Evolutionary conservation across 2,113 vertebrate species (phyloP), one percentile per base, ranked within the genome.

Genomic region (Tragelaphus scriptus): DNA sequence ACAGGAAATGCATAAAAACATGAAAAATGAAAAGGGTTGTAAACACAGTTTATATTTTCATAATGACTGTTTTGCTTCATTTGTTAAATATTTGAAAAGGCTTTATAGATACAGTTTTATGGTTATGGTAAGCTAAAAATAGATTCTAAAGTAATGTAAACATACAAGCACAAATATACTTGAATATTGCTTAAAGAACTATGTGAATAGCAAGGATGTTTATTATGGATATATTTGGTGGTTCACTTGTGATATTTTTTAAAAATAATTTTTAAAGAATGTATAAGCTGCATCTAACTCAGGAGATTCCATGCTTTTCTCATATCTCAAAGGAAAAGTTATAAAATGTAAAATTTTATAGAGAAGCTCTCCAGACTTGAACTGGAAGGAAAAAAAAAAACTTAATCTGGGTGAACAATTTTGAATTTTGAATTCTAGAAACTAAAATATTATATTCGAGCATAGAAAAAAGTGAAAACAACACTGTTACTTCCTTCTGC

Each of bases 71-170:
- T 84, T 86, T 49, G 91, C 79, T 30, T 97, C 87, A 28, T 88
- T 96, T 97, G 89, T 92, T 95, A 97, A 95, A 68, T 95, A 86
- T 88, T 92, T 95, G 90, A 94, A 61, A 95, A 96, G 81, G 90
- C 40, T 97, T 97, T 95, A 47, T 93, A 91, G 61, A 93, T 86
- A 71, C 6, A 53, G 9, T 65, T 96, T 98, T 96, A 97, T 94
- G 77, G 28, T 98, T 96, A 97, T 94, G 77, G 25, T 96, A 97
- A 88, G 44, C 56, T 93, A 96, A 97, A 96, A 86, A 63, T 96
- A 90, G 21, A 36, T 87, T 94, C 49, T 92, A 92, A 92, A 85
- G 71, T 96, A 86, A 96, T 95, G 56, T 92, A 96, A 97, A 85
- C 30, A 30, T 88, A 65, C 30, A 94, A 98, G 92, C 97, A 98